Base-by-base conservation (phyloP, 2,113 vertebrate species). In the Taxidea taxus region DNA sequence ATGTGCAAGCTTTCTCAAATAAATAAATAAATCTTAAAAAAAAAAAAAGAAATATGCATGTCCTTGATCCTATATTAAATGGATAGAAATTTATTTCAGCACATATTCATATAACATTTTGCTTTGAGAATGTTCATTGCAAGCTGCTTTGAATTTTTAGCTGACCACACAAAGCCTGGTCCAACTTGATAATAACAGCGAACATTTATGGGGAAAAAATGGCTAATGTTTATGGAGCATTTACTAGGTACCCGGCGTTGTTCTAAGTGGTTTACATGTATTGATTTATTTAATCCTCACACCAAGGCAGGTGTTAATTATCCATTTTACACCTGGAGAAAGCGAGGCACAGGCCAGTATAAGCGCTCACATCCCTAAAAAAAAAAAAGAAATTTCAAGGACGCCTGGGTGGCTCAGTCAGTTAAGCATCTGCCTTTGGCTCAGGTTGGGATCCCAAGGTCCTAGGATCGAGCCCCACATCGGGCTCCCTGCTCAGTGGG, bases 301-400 rank as follows among this genome's bases (percentile, higher is more conserved):
- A 23, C 47, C 0, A 2, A 90, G 34, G 37, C 34, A 7, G 49
- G 4, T 39, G 9, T 72, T 51, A 18, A 78, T 37, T 1, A 56
- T 54, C 44, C 31, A 14, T 47, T 81, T 91, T 90, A 44, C 4
- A 34, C 54, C 87, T 51, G 37, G 93, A 66, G 91, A 96, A 75
- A 96, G 68, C 12, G 60, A 96, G 95, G 49, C 31, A 54, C 83
- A 27, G 64, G 51, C 25, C n/a, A 7, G 27, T 15, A 7, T 31
- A 25, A 64, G 62, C 34, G 27, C 4, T 2, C 68, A 11, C n/a
- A 27, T 49, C 60, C 27, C 68, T 62, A 11, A 16, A 27, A 15
- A 25, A 27, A 27, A 18, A 64, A 54, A 37, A 54, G 42, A 34
- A 34, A 82, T 34, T 12, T 20, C 20, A 34, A 18, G 34, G 66